Percentiles rank a stretch among this genome's conserved stretches.
These are phyloP conservation scores for Stegastes partitus DNA, from an alignment of 2,113 vertebrate genomes.

Conservation along the genomic window DNA sequence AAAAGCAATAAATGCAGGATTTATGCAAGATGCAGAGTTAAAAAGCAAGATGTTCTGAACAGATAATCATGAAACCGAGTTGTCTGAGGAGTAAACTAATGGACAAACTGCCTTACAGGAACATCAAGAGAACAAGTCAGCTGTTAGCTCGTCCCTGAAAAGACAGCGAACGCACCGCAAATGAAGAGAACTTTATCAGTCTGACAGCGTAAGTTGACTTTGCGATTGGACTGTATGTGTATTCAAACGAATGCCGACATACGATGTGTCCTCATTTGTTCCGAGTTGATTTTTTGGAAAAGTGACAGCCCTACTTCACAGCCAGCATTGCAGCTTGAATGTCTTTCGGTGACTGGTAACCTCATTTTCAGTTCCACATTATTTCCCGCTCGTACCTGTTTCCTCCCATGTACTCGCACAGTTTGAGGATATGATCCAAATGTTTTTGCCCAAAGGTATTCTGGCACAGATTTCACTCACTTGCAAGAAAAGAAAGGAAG, in stretches of 20 bases:
- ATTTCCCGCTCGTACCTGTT: background rate
- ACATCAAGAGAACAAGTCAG: too few species aligned
- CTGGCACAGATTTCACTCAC: constrained; percentile 1
- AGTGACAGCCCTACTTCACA: constrained; percentile 33
- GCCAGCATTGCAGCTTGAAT: constrained; percentile 24
- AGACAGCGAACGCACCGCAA: too few species aligned
- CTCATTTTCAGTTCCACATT: constrained; percentile 17
- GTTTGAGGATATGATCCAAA: constrained; percentile 9
- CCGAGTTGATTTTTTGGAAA: background rate
- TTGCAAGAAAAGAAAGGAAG: background rate
- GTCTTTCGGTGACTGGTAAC: constrained; percentile 25
- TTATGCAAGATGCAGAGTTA: too few species aligned
- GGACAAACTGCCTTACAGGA: too few species aligned
- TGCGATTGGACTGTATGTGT: too few species aligned
- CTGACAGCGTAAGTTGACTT: too few species aligned
- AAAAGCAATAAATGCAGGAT: too few species aligned
- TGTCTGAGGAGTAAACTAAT: too few species aligned
- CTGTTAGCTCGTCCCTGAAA: too few species aligned
- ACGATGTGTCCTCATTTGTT: background rate
- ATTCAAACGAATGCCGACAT: background rate
- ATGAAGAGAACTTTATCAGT: too few species aligned
- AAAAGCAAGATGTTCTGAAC: too few species aligned
- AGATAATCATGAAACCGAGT: too few species aligned
- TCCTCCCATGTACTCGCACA: background rate
- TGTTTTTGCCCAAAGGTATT: constrained; percentile 16